Base-by-base conservation (phyloP, 2,888 invertebrate genomes). In the Melieria omissa region DNA sequence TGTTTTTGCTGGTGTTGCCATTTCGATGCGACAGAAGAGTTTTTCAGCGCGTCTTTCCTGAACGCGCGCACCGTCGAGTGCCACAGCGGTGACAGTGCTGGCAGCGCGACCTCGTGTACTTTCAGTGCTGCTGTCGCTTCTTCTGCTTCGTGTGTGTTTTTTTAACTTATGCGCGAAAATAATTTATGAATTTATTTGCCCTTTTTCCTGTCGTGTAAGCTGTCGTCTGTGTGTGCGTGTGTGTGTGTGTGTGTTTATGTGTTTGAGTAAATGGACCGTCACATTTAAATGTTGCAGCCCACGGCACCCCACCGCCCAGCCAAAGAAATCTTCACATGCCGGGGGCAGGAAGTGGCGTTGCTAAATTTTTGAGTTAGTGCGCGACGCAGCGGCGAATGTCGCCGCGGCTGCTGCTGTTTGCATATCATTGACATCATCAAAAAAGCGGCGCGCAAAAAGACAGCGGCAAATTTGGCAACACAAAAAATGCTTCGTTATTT, bases 401-500 rank as follows among this genome's bases (percentile, higher is more conserved):
- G 3, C 29, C 46, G 62, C 55, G 45, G 14, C 62, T 41, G 55
- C 62, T 41, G 55, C 62, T 73, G 68, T 75, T 73, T 75, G 72
- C 73, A 74, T 74, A 75, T 74, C 75, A 71, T 75, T 75, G 75
- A 75, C 73, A 72, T 75, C 70, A 73, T 73, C 73, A 73, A 68
- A 14, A 57, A 49, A 52, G 65, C 44, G 14, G 9, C 49, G 14
- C 41, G 63, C 29, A 29, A 64, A 44, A 8, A 44, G 14, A 42
- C 12, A 42, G 4, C 6, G 41, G 14, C 12, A 64, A 64, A 44
- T 46, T 10, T 62, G 44, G 45, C 45, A 9, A 41, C 41, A 42
- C 47, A 49, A 14, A 10, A 54, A 29, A 29, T n/a, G 12, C 2
- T 29, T n/a, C 16, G 41, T 5, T 44, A 16, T 44, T 14, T n/a